These are phyloP conservation scores for Alentia gelatinosa DNA, from an alignment of 2,888 invertebrate species.

Conservation along the genomic window DNA sequence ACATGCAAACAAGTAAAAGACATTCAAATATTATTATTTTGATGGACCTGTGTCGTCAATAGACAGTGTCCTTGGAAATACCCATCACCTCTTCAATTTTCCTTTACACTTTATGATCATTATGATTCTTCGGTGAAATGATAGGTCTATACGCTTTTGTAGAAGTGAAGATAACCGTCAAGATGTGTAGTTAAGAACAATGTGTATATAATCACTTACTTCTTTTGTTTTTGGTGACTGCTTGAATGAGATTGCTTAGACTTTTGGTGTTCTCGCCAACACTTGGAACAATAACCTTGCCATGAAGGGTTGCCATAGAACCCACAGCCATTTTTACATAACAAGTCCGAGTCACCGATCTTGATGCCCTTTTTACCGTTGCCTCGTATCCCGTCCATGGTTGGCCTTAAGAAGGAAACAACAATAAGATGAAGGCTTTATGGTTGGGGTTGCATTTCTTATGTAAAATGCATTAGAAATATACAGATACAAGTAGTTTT, in stretches of 20 bases:
- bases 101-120: no score
- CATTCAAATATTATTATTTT: no score
- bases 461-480: not conserved
- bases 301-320: conserved; percentile 98
- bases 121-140: no score
- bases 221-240: conserved; percentile 40
- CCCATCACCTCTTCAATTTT: no score
- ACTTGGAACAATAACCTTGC: conserved; percentile 98
- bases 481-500: not conserved
- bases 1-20: no score
- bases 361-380: conserved; percentile 48
- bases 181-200: no score
- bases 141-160: no score
- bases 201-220: no score
- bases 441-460: not conserved
- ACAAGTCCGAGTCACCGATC: conserved; percentile 85
- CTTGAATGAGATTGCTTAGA: conserved; percentile 76
- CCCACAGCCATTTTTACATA: conserved; percentile 96
- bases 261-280: conserved; percentile 88
- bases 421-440: not conserved
- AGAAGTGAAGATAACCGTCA: no score
- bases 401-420: not conserved
- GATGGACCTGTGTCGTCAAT: no score
- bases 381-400: conserved; percentile 11
- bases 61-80: no score